Evolutionary conservation across 2,113 vertebrate species (phyloP), one percentile per base, ranked within the genome.

Genomic region (Xerus inauris): DNA sequence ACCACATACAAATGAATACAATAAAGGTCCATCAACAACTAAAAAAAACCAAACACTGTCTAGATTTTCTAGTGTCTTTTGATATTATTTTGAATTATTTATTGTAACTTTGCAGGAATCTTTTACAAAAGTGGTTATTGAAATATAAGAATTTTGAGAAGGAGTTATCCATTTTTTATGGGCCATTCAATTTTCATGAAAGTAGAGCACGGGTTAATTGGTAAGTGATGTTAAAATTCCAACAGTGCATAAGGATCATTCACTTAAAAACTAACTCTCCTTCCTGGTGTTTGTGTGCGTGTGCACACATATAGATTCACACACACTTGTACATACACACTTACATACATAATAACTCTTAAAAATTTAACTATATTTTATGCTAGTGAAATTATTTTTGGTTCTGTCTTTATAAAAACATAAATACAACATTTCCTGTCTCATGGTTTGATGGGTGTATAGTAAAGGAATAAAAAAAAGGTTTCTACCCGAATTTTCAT

Each of bases 141-240:
- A 95, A 80, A 90, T 73, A 67, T 51, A 95, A 77, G 45, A 96
- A 94, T 97, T 88, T 47, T 89, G 93, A 96, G 81, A 97, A 96
- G 83, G 87, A 98, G 94, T 28, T 28, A 88, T 97, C 57, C 94
- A 95, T 98, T 98, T 98, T 94, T 75, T 97, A 49, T 65, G 35
- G 5, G 57, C 49, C 94, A 87, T 32, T 87, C 96, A 94, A 96
- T 98, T 98, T 98, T 96, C 89, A 97, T 98, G 69, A 93, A 95
- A 95, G 91, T 97, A 97, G 98, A 96, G 59, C 72, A 97, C 87
- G 98, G 80, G 88, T 98, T 98, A 98, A 98, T 98, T 98, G 93
- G 85, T 90, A 96, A 95, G 95, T 97, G 93, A 92, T 97, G 76
- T 97, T 97, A 98, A 97, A 98, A 98, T 98, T 98, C 96, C 87